These are phyloP conservation scores for Rhogogaster chlorosoma DNA, from an alignment of 2,888 invertebrate genomes.

Conservation along the genomic window DNA sequence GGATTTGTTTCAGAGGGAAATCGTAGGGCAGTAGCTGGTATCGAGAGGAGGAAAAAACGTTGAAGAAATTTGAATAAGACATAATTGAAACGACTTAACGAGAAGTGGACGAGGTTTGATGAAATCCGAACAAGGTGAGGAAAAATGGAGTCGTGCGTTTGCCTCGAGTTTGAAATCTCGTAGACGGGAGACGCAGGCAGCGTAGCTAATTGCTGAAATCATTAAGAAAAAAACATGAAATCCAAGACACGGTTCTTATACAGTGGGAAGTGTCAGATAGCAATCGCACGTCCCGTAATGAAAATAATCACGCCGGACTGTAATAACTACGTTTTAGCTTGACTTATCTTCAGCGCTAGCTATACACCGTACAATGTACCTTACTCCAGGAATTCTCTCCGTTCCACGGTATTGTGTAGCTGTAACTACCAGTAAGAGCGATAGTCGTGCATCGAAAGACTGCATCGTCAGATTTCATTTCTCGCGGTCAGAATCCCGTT, in stretches of 20 bases:
- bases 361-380: constrained; percentile 33
- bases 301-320: constrained; percentile 75
- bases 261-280: constrained; percentile 74
- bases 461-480: constrained; percentile 30
- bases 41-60: not conserved
- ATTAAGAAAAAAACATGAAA: constrained; percentile 78
- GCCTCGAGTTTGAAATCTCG: constrained; percentile 29
- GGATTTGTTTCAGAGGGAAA: not conserved
- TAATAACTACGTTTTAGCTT: constrained; percentile 60
- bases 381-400: constrained; percentile 29
- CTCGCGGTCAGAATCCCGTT: constrained; percentile 40
- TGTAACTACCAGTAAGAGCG: constrained; percentile 8
- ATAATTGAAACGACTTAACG: constrained; percentile 12
- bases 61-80: not conserved
- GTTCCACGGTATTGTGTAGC: constrained; percentile 40
- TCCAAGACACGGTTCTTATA: constrained; percentile 66
- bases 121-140: constrained; percentile 44
- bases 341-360: constrained; percentile 23
- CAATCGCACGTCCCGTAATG: constrained; percentile 73
- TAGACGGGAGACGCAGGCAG: constrained; percentile 69
- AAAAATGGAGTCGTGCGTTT: constrained; percentile 35
- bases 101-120: constrained; percentile 16
- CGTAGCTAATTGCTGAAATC: constrained; percentile 78
- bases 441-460: constrained; percentile 39
- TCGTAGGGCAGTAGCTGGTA: too few relatives aligned